Percentiles rank a stretch among this genome's conserved stretches.
Conservation (phyloP, 2,888 invertebrate genomes). For the Nasonovia ribisnigri region DNA sequence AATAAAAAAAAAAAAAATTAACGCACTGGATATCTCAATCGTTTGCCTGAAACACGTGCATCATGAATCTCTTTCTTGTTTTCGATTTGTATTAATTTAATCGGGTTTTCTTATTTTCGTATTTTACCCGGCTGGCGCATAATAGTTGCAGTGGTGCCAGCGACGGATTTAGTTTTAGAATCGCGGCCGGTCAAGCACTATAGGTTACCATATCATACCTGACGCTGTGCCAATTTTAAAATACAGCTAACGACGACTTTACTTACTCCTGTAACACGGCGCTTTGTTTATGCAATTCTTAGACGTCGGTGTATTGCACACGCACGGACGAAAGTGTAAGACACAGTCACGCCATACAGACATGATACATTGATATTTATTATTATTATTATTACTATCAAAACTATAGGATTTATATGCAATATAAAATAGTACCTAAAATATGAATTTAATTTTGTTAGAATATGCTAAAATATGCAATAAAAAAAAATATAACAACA, state of each 20-base stretch:
- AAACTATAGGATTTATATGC: background rate
- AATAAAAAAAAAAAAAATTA: background rate
- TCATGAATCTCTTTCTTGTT: background rate
- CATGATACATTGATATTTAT: background rate
- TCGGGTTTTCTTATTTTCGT: background rate
- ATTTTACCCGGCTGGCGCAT: background rate
- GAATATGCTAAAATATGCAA: background rate
- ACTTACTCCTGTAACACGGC: conserved; percentile 24
- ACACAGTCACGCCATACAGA: background rate
- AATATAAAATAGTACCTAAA: too few relatives aligned
- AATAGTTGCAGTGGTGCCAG: conserved; percentile 10
- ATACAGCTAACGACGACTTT: background rate
- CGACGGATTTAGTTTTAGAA: conserved; percentile 8
- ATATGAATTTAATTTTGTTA: background rate
- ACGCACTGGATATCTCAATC: background rate
- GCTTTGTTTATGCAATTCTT: conserved; percentile 40
- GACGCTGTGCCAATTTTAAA: conserved; percentile 14
- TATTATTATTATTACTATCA: background rate
- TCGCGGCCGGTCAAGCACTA: background rate
- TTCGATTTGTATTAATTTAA: background rate
- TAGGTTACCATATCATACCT: background rate
- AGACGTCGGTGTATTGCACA: background rate
- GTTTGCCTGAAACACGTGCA: background rate
- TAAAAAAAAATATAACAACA: background rate
- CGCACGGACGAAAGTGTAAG: background rate